Evolutionary conservation across 2,888 invertebrate genomes (phyloP).

Genomic region (Andrena trimmerana): DNA sequence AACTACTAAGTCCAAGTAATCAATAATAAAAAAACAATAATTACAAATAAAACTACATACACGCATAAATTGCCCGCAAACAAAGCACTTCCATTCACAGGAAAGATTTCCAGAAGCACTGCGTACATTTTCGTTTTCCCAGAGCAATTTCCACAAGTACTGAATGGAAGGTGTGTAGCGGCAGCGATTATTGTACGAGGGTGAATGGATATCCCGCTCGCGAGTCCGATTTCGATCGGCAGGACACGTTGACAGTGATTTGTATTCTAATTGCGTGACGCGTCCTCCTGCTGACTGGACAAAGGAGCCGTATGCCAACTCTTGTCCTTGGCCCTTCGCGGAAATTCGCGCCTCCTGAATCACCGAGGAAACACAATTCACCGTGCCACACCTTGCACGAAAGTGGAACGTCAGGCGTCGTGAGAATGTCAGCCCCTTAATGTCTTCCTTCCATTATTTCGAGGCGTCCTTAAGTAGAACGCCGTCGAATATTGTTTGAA

Average conservation of each 20-base stretch:
- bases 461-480: background rate
- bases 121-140: background rate
- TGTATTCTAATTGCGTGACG: slow-evolving; percentile 51
- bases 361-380: slow-evolving; percentile 45
- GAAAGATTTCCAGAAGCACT: background rate
- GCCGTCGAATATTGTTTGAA: background rate
- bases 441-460: background rate
- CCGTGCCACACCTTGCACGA: slow-evolving; percentile 35
- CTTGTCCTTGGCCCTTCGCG: slow-evolving; percentile 49
- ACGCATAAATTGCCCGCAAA: too few relatives aligned
- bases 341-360: slow-evolving; percentile 45
- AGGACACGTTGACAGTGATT: slow-evolving; percentile 40
- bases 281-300: slow-evolving; percentile 25
- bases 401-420: slow-evolving; percentile 27
- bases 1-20: background rate
- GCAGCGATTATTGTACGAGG: slow-evolving; percentile 5
- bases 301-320: slow-evolving; percentile 13
- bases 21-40: background rate
- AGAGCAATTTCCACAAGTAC: background rate
- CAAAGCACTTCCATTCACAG: background rate
- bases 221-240: slow-evolving; percentile 34
- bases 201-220: slow-evolving; percentile 22
- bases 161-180: slow-evolving; percentile 2
- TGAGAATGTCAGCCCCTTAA: slow-evolving; percentile 2
- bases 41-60: background rate